Base-by-base conservation (phyloP, 2,113 vertebrate species). In the Lota lota region DNA sequence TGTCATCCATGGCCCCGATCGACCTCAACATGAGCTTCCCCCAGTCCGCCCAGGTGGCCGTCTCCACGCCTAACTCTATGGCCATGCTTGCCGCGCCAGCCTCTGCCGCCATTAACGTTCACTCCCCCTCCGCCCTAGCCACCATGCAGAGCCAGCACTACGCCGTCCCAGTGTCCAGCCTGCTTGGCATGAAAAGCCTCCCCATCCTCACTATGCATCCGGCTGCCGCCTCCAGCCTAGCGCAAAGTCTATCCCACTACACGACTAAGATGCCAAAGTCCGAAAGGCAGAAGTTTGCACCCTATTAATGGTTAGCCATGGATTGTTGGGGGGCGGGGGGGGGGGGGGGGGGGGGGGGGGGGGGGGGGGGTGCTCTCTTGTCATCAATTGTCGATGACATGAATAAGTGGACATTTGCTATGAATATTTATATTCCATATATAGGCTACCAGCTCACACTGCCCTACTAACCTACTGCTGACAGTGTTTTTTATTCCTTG, bases 111-210 rank as follows among this genome's bases (percentile, higher is more conserved):
- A 92, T 93, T 92, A 93, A 94, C 79, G 90, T 94, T 90, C 93
- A 94, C 91, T 90, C 94, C 88, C 91, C 94, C 83, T 89, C 93
- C 83, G 86, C 93, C 81, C 76, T 93, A 88, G 76, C 90, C 85
- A 82, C 92, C 88, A 88, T 94, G 85, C 93, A 94, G 87, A 93
- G 89, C 88, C 91, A 92, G 88, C 94, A 95, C 92, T 96, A 96
- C 83, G 93, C 95, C 80, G 89, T 96, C 84, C 95, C 95, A 70
- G 84, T 97, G 88, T 95, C 95, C 90, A 96, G 94, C 85, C 94
- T 96, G 90, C 94, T 97, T 93, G 95, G 95, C 94, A 95, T 97
- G 95, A 96, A 96, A 94, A 92, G 93, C 73, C 88, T 95, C 83
- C 94, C 95, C 54, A 81, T 94, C 79, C 91, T 96, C 92, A 89